Percentiles rank a stretch among this genome's conserved stretches.
These are phyloP conservation scores for Malacoraja senta DNA, from an alignment of 2,797 vertebrate species.

Conservation along the genomic window DNA sequence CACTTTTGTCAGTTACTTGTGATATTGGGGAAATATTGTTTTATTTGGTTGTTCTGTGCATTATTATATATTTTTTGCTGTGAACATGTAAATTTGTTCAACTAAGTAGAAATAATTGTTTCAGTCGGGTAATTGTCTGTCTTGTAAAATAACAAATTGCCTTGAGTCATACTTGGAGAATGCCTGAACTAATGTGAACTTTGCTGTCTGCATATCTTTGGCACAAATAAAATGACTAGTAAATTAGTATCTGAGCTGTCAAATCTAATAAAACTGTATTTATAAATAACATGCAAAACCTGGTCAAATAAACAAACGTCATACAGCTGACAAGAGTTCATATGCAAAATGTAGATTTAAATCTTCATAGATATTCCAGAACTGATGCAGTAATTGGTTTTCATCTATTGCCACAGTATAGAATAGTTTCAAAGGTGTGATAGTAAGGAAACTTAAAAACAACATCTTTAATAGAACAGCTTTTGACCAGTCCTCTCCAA, in stretches of 20 bases:
- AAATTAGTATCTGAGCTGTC: conserved; percentile 36
- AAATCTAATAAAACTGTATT: conserved; percentile 36
- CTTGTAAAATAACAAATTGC: conserved; percentile 34
- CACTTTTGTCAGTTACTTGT: conserved; percentile 25
- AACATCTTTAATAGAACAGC: neutral
- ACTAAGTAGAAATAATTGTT: conserved; percentile 34
- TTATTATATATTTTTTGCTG: conserved; percentile 1
- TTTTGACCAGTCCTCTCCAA: neutral
- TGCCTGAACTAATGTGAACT: conserved; percentile 32
- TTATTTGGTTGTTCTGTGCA: neutral
- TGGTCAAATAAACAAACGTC: conserved; percentile 34
- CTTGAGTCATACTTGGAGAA: conserved; percentile 36
- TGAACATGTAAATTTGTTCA: conserved; percentile 24
- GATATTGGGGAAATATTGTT: conserved; percentile 25
- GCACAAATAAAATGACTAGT: conserved; percentile 36
- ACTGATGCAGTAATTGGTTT: conserved; percentile 20
- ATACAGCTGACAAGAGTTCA: conserved; percentile 22
- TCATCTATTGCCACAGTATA: neutral
- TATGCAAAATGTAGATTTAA: conserved; percentile 37
- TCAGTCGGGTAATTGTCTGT: conserved; percentile 25
- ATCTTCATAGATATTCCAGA: neutral
- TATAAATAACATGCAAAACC: conserved; percentile 36
- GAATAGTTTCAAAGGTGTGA: neutral
- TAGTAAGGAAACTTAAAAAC: neutral
- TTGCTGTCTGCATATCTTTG: neutral